These are phyloP conservation scores for Drosophila setifemur DNA, from an alignment of 1,140 invertebrate species.

Conservation along the genomic window DNA sequence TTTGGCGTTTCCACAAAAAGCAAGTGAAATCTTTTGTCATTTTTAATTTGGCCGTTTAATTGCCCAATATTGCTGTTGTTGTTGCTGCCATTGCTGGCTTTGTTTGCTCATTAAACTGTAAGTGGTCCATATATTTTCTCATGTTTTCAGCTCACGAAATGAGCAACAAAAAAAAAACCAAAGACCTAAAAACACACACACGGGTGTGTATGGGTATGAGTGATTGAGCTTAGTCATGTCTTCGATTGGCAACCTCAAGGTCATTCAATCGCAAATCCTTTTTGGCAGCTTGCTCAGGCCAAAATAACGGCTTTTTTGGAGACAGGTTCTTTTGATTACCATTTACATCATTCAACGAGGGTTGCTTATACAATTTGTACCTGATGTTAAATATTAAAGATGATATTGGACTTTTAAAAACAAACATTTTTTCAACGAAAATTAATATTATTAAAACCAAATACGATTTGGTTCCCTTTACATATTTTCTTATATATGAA, in stretches of 20 bases:
- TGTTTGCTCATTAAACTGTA: slow-evolving; percentile 71
- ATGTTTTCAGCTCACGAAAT: slow-evolving; percentile 16
- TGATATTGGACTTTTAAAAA: not conserved
- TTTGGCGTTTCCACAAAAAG: slow-evolving; percentile 20
- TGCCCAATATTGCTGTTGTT: slow-evolving; percentile 43
- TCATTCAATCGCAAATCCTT: slow-evolving; percentile 29
- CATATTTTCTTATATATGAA: too few relatives aligned
- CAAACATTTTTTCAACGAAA: too few relatives aligned
- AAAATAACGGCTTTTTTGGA: slow-evolving; percentile 1
- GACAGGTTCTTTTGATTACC: not conserved
- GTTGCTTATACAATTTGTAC: not conserved
- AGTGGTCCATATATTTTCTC: slow-evolving; percentile 60
- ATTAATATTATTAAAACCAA: not conserved
- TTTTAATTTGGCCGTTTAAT: slow-evolving; percentile 64
- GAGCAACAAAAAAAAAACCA: slow-evolving; percentile 11
- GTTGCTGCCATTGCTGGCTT: slow-evolving; percentile 44
- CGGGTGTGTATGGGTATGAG: not conserved
- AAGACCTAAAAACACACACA: slow-evolving; percentile 7
- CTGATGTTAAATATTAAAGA: not conserved
- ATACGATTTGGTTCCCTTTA: too few relatives aligned
- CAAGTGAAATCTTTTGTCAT: slow-evolving; percentile 69
- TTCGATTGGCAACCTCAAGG: slow-evolving; percentile 29
- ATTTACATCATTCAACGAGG: not conserved
- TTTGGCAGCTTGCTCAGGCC: slow-evolving; percentile 9
- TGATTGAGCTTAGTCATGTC: slow-evolving; percentile 5